A percentile compares a stretch with the other conserved stretches of the same genome.
Conservation (phyloP, 2,888 invertebrate species). For the Trissoscelio sp. region DNA sequence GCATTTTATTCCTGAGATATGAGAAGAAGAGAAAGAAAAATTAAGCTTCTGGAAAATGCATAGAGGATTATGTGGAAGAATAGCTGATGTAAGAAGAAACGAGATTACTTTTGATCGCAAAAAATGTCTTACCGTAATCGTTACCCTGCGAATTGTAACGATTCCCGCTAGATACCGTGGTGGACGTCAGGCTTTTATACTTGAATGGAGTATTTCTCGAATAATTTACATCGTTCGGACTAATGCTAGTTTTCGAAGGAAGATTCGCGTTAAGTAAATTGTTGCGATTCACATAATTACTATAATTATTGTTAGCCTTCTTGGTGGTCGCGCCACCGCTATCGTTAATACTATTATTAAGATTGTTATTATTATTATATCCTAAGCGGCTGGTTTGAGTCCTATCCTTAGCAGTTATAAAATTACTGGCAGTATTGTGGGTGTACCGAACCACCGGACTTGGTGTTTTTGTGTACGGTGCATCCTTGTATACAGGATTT, state of each 20-base stretch:
- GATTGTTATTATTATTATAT: slow-evolving; percentile 67
- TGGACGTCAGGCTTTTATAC: slow-evolving; percentile 77
- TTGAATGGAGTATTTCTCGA: slow-evolving; percentile 79
- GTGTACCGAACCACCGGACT: slow-evolving; percentile 73
- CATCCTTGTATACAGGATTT: slow-evolving; percentile 64
- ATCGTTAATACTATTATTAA: slow-evolving; percentile 63
- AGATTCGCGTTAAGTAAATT: slow-evolving; percentile 72
- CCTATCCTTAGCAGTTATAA: slow-evolving; percentile 72
- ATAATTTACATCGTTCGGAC: slow-evolving; percentile 78
- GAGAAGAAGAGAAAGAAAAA: slow-evolving; percentile 50
- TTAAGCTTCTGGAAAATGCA: slow-evolving; percentile 63
- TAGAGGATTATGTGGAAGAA: slow-evolving; percentile 65
- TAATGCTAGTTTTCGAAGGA: slow-evolving; percentile 74
- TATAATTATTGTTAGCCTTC: slow-evolving; percentile 72
- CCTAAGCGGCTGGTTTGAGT: slow-evolving; percentile 68
- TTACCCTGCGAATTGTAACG: slow-evolving; percentile 76
- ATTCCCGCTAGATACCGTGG: slow-evolving; percentile 76
- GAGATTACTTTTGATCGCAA: slow-evolving; percentile 62
- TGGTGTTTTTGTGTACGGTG: slow-evolving; percentile 69
- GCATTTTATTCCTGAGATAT: slow-evolving; percentile 32
- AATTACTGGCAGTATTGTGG: slow-evolving; percentile 75
- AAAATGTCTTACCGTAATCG: slow-evolving; percentile 81
- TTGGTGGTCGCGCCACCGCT: slow-evolving; percentile 72
- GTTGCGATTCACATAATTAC: slow-evolving; percentile 71
- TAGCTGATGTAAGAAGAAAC: slow-evolving; percentile 58